phyloP scores from a whole-genome alignment of 1,140 invertebrate genomes.

The Diorhabda elongata region DNA sequence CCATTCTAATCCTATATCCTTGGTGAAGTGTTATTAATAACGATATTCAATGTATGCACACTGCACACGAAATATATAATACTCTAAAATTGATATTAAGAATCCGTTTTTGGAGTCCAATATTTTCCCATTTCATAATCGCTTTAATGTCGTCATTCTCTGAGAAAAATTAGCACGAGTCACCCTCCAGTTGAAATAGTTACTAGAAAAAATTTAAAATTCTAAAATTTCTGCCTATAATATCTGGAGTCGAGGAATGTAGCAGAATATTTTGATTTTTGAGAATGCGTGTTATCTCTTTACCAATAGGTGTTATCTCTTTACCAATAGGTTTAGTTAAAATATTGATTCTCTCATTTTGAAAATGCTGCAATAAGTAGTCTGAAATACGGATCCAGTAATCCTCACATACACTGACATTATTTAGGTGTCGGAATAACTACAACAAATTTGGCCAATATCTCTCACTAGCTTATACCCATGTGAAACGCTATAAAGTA shows the following conservation, averaged over 20 bases:
- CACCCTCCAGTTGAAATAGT: neutral
- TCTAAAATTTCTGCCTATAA: neutral
- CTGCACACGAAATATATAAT: neutral
- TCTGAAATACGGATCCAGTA: neutral
- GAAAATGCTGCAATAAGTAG: neutral
- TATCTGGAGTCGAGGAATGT: neutral
- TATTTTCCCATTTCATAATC: too few relatives aligned
- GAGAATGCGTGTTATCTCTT: neutral
- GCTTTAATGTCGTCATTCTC: too few relatives aligned
- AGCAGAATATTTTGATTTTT: neutral
- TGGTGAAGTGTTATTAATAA: neutral
- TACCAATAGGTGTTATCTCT: neutral
- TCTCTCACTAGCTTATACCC: too few relatives aligned
- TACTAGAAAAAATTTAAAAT: neutral
- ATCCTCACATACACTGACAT: neutral
- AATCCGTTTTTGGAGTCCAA: neutral
- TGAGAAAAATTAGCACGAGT: too few relatives aligned
- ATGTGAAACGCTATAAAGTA: too few relatives aligned
- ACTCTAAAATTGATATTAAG: neutral
- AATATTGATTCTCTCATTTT: slow-evolving; percentile 1
- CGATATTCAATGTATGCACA: too few relatives aligned
- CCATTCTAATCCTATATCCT: too few relatives aligned
- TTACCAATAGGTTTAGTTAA: neutral
- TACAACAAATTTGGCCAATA: too few relatives aligned
- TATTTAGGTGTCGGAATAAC: neutral